Base-by-base conservation (phyloP, 2,113 vertebrate genomes). In the Colaptes auratus region DNA sequence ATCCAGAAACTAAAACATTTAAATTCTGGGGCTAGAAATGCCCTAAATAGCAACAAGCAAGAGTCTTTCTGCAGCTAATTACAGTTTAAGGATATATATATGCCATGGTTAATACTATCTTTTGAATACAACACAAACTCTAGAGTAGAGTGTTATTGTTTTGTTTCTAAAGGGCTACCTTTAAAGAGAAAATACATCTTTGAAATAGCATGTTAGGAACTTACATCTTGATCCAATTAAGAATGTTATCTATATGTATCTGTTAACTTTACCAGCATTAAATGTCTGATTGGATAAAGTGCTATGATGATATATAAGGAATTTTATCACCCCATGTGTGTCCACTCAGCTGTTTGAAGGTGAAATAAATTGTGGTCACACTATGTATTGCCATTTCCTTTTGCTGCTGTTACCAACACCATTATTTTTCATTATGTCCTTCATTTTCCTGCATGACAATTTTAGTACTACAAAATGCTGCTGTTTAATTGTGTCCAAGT, bases 401-500 rank as follows among this genome's bases (percentile, higher is more conserved):
- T 36, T 15, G 23, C 12, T 48, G 33, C 12, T 76, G 3, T n/a
- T 73, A 53, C 50, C 83, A 59, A 83, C 93, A 44, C 7, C 19
- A 53, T 88, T 81, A 7, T 28, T 28, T 86, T 88, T 61, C 33
- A 70, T 44, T 42, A 70, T 20, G 30, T 28, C 81, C 60, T 81
- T 82, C 35, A 73, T 50, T 91, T 73, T 60, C 66, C 70, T 71
- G 48, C n/a, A 20, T 0, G 5, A 42, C 53, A 59, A n/a, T 71
- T 91, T 92, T n/a, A 86, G 35, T 55, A 71, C 77, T 83, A 76
- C 12, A 46, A 86, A 73, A 80, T 44, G 42, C 35, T 77, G 56
- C 27, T 73, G 44, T 81, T 89, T 67, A 91, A 83, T 73, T 77
- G 33, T 35, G 86, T 89, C 70, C 63, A 50, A 36, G 53, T 28